Evolutionary conservation across 2,113 vertebrate genomes (phyloP), one percentile per base, ranked within the genome.

Genomic region (Deroptyus accipitrinus): DNA sequence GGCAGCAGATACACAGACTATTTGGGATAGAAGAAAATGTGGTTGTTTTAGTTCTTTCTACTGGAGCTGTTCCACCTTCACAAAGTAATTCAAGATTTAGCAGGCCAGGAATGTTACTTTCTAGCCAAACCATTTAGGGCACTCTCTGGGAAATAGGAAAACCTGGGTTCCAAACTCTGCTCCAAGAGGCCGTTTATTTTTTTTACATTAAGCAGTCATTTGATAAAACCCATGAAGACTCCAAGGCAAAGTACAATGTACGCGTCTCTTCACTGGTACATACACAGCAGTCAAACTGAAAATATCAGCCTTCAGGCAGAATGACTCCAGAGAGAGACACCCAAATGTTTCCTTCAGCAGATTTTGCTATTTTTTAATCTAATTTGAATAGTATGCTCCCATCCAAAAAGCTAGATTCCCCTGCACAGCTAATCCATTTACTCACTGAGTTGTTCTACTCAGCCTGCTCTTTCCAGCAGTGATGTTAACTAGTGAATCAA

Each of bases 1-100:
- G 57, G 24, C 27, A 68, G 48, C 62, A 89, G 61, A 93, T 30
- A 35, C 62, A 86, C 28, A 76, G 84, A 64, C 35, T 70, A 20
- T 28, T 9, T n/a, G 24, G 20, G 22, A 22, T 15, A 49, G 85
- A 90, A 83, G 39, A 66, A 83, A 80, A 69, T n/a, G 24, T 35
- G 25, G 27, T 75, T 51, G 25, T 6, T 84, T 95, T 62, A 85
- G 52, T 54, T 66, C 94, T 80, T 91, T 94, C 88, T 80, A 16
- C 44, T 88, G 96, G 75, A 92, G 30, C 35, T 66, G 6, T 69
- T 94, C 88, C 79, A 92, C 67, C 82, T 94, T 90, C 27, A 0
- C 64, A 90, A 83, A 94, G 44, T 46, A 94, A 94, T 90, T 93
- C 44, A 74, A 27, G 67, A 90, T 92, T 83, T 86, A 52, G 75